phyloP scores from a whole-genome alignment of 2,888 invertebrate species.

The Amaurobius ferox region DNA sequence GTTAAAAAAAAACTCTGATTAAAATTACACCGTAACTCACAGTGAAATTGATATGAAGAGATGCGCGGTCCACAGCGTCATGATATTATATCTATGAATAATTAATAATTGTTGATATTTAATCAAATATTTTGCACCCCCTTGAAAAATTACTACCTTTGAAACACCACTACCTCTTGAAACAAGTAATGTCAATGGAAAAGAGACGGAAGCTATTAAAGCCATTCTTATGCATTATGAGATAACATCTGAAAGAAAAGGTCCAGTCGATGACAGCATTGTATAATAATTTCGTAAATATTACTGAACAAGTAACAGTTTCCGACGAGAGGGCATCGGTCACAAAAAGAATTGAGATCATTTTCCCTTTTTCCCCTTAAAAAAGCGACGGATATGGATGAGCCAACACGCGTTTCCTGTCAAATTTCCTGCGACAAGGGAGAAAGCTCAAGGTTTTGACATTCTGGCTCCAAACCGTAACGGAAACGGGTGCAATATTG shows the following conservation, averaged over 20 bases:
- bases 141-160: too few relatives aligned
- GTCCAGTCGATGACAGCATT: not conserved
- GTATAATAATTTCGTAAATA: constrained; percentile 6
- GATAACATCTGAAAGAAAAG: not conserved
- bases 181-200: too few relatives aligned
- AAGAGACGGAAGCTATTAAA: too few relatives aligned
- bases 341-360: not conserved
- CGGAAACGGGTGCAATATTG: constrained; percentile 55
- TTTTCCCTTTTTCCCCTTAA: not conserved
- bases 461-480: constrained; percentile 42
- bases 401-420: not conserved
- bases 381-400: constrained; percentile 10
- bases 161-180: too few relatives aligned
- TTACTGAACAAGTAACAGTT: not conserved
- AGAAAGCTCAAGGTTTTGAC: constrained; percentile 68
- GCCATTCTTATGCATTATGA: too few relatives aligned
- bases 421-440: constrained; percentile 29
- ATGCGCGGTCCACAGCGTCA: too few relatives aligned
- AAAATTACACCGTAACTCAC: too few relatives aligned
- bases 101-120: too few relatives aligned
- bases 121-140: too few relatives aligned
- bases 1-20: too few relatives aligned
- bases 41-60: too few relatives aligned
- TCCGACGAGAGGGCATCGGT: not conserved
- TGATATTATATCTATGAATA: too few relatives aligned